Evolutionary conservation across 2,888 invertebrate species (phyloP).

Genomic region (Crepidodera aurea): DNA sequence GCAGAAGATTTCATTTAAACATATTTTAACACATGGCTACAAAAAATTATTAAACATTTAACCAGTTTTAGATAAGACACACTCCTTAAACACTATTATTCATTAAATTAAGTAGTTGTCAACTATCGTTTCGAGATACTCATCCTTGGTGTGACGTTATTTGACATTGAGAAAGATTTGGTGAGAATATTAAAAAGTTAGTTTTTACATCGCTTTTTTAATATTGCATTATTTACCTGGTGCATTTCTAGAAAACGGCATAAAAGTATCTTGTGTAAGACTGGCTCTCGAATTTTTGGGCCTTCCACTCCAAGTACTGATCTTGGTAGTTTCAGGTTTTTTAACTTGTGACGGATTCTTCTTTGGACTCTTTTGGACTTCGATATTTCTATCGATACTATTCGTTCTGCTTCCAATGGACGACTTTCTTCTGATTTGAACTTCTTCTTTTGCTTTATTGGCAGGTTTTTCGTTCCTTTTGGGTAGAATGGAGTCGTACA

Average conservation of each 20-base stretch:
- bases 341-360: constrained; percentile 61
- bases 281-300: constrained; percentile 62
- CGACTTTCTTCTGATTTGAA: constrained; percentile 1
- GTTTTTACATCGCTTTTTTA: too few species aligned
- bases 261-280: constrained; percentile 71
- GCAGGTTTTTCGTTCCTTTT: constrained; percentile 34
- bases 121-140: too few species aligned
- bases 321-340: constrained; percentile 60
- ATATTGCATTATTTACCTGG: too few species aligned
- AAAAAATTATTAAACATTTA: too few species aligned
- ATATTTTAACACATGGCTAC: too few species aligned
- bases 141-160: too few species aligned
- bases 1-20: too few species aligned
- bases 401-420: constrained; percentile 54
- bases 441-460: constrained; percentile 40
- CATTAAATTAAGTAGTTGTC: too few species aligned
- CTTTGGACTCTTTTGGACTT: constrained; percentile 55
- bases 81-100: too few species aligned
- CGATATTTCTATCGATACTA: constrained; percentile 55
- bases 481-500: constrained; percentile 21
- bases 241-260: constrained; percentile 53
- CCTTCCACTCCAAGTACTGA: constrained; percentile 77
- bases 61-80: too few species aligned
- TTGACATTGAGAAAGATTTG: too few species aligned
- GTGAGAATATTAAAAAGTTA: too few species aligned